Base-by-base conservation (phyloP, 2,797 vertebrate genomes). In the Microctenopoma stevenorrisi region DNA sequence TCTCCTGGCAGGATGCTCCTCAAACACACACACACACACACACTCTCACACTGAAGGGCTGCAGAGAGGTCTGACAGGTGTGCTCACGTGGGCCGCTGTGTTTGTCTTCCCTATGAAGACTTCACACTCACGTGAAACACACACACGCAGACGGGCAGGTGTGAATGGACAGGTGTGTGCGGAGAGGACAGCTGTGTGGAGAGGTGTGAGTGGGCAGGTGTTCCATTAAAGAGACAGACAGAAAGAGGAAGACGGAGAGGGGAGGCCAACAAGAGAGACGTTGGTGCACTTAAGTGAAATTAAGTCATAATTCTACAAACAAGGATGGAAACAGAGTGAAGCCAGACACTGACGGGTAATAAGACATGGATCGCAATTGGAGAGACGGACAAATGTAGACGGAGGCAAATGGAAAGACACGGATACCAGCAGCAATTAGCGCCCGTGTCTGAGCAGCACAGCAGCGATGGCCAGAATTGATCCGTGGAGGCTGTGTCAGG, bases 391-490 rank as follows among this genome's bases (percentile, higher is more conserved):
- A 60, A 76, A 82, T 81, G 65, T 42, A 81, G 72, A 81, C 42
- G 33, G 76, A 84, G 74, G 82, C 78, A 85, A 88, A 85, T 78
- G 79, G 74, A 83, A 83, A 68, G 76, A 81, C 80, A 83, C 64
- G 72, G 72, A 87, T 74, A 70, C 72, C 30, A 69, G 76, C 68
- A 78, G 76, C 83, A 85, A 83, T 91, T 83, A 84, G 85, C 80
- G 78, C 48, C 57, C 61, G 59, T 56, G 52, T 85, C 80, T 83
- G 81, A 80, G 82, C 64, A 48, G 69, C 35, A 73, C 81, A 85
- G 86, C 88, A 88, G 89, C 85, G 86, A 92, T 94, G 92, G 88
- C 87, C 88, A 88, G 85, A 92, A 94, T 94, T 94, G 94, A 95
- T 94, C 92, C 91, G 75, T 90, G 82, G 87, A 90, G 91, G 91